Conservation (phyloP, 2,888 invertebrate species). For the Spodoptera littoralis region DNA sequence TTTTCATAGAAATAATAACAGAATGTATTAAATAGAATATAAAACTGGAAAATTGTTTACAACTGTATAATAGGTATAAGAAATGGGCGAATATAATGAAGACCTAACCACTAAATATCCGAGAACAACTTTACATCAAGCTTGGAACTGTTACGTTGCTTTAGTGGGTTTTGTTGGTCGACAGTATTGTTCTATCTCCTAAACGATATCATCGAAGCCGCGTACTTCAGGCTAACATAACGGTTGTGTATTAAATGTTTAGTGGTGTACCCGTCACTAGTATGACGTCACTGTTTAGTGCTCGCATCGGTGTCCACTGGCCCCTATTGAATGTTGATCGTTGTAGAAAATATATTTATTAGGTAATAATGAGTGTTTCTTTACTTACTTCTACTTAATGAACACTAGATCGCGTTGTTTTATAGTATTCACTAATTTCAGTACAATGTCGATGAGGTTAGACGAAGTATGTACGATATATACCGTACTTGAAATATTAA, state of each 20-base stretch:
- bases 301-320: conserved; percentile 59
- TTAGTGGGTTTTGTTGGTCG: conserved; percentile 27
- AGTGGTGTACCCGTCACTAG: conserved; percentile 57
- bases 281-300: conserved; percentile 53
- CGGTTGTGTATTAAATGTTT: conserved; percentile 79
- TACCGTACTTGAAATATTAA: conserved; percentile 9
- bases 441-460: conserved; percentile 31
- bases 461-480: conserved; percentile 2
- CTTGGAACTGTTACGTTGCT: conserved; percentile 54
- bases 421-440: conserved; percentile 10
- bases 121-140: conserved; percentile 47
- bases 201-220: conserved; percentile 34
- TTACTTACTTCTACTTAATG: conserved; percentile 37
- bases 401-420: conserved; percentile 29
- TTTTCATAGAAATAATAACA: conserved; percentile 51
- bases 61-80: conserved; percentile 1
- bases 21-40: conserved; percentile 6
- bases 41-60: conserved; percentile 1
- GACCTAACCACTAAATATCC: conserved; percentile 45
- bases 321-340: conserved; percentile 68
- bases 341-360: conserved; percentile 65
- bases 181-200: conserved; percentile 19
- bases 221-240: conserved; percentile 67
- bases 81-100: conserved; percentile 18
- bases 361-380: conserved; percentile 53